Percentiles rank a stretch among this genome's conserved stretches.
These are phyloP conservation scores for Meloidogyne chitwoodi DNA, from an alignment of 1,140 invertebrate genomes.

Conservation along the genomic window DNA sequence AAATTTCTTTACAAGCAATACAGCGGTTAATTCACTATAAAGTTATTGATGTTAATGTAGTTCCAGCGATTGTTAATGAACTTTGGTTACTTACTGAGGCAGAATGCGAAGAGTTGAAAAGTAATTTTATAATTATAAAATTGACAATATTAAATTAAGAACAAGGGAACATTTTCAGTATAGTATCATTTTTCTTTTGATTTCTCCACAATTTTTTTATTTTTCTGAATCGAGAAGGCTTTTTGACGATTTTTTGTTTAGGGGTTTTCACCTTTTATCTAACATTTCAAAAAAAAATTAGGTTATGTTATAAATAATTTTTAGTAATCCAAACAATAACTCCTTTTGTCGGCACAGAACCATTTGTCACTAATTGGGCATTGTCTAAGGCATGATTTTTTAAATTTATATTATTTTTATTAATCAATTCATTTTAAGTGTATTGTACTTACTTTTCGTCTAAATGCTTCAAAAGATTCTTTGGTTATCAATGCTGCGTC, in stretches of 20 bases:
- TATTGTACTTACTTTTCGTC: constrained; percentile 86
- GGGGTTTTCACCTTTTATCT: no score
- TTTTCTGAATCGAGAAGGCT: no score
- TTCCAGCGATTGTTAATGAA: constrained; percentile 83
- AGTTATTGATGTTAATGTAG: constrained; percentile 69
- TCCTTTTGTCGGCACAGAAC: constrained; percentile 83
- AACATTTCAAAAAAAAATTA: no score
- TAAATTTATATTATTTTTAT: not conserved
- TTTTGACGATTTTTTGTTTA: no score
- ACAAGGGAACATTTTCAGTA: not conserved
- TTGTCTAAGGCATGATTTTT: constrained; percentile 72
- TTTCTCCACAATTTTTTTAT: no score
- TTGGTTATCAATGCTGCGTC: constrained; percentile 92
- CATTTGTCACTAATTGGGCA: constrained; percentile 84
- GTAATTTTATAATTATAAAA: not conserved
- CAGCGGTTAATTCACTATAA: constrained; percentile 67
- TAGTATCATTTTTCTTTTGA: no score
- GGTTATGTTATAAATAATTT: no score
- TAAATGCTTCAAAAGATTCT: constrained; percentile 86
- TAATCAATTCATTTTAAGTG: constrained; percentile 70
- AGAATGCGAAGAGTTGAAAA: constrained; percentile 81
- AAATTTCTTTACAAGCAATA: constrained; percentile 85
- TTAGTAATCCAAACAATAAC: constrained; percentile 90
- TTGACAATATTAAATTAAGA: no score
- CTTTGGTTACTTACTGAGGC: constrained; percentile 87